These are phyloP conservation scores for Incurvaria masculella DNA, from an alignment of 2,888 invertebrate genomes.

Conservation along the genomic window DNA sequence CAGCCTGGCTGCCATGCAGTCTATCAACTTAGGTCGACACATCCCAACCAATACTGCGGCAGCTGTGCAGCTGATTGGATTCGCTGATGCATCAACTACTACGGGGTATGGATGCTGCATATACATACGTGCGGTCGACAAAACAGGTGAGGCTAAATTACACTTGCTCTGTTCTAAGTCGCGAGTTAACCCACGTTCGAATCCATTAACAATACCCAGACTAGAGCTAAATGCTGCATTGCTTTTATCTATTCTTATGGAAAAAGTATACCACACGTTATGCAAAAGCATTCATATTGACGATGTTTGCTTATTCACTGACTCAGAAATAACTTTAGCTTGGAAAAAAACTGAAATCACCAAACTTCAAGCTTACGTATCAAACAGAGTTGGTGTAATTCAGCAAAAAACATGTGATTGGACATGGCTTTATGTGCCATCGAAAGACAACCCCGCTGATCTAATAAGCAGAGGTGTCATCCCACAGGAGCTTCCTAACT, in stretches of 20 bases:
- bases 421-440: no score
- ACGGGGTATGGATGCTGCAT: constrained; percentile 14
- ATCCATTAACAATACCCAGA: constrained; percentile 10
- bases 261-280: constrained; percentile 9
- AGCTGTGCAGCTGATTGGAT: constrained; percentile 9
- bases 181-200: constrained; percentile 1
- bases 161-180: no score
- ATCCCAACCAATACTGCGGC: not conserved
- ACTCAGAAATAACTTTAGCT: constrained; percentile 17
- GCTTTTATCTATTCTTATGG: constrained; percentile 10
- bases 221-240: constrained; percentile 15
- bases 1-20: constrained; percentile 7
- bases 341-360: constrained; percentile 12
- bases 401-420: constrained; percentile 4
- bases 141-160: no score
- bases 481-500: no score
- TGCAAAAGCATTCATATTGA: constrained; percentile 6
- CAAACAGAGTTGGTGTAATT: constrained; percentile 15
- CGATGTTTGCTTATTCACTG: constrained; percentile 11
- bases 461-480: no score
- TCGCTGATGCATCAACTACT: constrained; percentile 12
- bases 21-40: constrained; percentile 5
- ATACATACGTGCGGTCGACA: constrained; percentile 8
- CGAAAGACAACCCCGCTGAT: no score
- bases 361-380: constrained; percentile 14